Conservation (phyloP, 2,888 invertebrate species). For the Chrysolina americana region DNA sequence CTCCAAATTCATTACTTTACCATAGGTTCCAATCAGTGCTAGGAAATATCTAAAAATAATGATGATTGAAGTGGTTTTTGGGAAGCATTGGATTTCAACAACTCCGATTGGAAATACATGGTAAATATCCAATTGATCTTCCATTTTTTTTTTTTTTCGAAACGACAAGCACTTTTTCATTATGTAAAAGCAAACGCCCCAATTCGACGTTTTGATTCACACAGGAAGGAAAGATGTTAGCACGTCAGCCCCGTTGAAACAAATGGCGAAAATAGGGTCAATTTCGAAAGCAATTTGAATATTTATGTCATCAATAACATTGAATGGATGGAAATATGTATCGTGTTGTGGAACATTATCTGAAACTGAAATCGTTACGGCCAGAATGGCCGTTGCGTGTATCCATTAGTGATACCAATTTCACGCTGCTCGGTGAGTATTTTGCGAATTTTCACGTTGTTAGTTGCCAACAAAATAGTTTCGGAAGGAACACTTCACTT, state of each 20-base stretch:
- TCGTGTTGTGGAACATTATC: slow-evolving; percentile 40
- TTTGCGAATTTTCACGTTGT: slow-evolving; percentile 20
- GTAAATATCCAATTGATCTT: no score
- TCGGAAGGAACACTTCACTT: neutral
- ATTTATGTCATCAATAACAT: slow-evolving; percentile 38
- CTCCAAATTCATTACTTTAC: no score
- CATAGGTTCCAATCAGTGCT: no score
- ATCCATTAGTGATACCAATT: slow-evolving; percentile 22
- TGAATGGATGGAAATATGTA: slow-evolving; percentile 30
- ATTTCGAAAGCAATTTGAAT: slow-evolving; percentile 30
- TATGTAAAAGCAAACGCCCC: neutral
- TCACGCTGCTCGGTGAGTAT: slow-evolving; percentile 14
- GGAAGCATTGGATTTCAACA: no score
- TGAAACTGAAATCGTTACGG: slow-evolving; percentile 33
- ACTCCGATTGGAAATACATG: no score
- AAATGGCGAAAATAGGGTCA: slow-evolving; percentile 26
- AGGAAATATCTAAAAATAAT: no score
- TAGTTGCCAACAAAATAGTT: slow-evolving; percentile 23
- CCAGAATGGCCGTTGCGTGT: slow-evolving; percentile 37
- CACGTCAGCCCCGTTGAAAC: slow-evolving; percentile 17
- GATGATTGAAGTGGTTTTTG: no score
- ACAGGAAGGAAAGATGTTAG: slow-evolving; percentile 4
- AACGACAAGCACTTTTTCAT: neutral
- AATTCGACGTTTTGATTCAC: neutral
- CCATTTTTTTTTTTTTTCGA: neutral